Evolutionary conservation across 2,888 invertebrate genomes (phyloP).

Genomic region (Patella pellucida): DNA sequence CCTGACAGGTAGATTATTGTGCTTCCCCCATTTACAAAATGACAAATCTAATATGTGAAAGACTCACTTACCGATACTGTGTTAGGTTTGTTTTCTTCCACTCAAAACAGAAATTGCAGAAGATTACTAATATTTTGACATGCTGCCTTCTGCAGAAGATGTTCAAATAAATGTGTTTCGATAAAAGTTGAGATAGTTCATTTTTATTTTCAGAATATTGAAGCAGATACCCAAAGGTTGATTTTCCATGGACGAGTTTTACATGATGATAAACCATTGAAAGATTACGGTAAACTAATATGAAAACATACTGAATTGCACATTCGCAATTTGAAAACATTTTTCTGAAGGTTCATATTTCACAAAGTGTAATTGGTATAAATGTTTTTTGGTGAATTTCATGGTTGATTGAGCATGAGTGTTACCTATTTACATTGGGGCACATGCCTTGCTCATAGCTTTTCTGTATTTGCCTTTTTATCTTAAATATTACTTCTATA

Average conservation of each 20-base stretch:
- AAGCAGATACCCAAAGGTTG: conserved; percentile 86
- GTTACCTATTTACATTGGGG: no score
- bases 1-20: no score
- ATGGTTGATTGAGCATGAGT: no score
- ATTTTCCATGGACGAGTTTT: conserved; percentile 96
- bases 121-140: neutral
- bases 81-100: no score
- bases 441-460: neutral
- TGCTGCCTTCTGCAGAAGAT: neutral
- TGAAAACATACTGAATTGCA: neutral
- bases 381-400: no score
- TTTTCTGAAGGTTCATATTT: no score
- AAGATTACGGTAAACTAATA: conserved; percentile 79
- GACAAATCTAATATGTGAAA: no score
- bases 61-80: no score
- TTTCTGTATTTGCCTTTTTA: neutral
- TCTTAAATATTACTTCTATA: neutral
- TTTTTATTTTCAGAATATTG: conserved; percentile 73
- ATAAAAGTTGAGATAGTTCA: conserved; percentile 1
- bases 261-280: conserved; percentile 87
- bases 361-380: no score
- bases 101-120: neutral
- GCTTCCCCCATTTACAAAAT: no score
- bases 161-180: neutral
- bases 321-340: no score